Base-by-base conservation (phyloP, 2,888 invertebrate genomes). In the Zaprionus lineosus region DNA sequence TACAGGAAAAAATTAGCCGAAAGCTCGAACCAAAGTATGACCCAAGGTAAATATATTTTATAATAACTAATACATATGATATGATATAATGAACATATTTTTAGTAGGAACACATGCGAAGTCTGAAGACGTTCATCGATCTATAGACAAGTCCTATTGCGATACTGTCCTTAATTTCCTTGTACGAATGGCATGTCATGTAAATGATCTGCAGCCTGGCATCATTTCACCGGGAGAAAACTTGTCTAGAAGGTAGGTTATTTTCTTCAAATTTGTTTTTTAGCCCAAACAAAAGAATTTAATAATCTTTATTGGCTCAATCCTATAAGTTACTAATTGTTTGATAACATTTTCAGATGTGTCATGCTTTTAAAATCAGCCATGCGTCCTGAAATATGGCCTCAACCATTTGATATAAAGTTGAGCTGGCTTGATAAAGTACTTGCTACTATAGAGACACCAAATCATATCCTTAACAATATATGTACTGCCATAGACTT, bases 111-210 rank as follows among this genome's bases (percentile, higher is more conserved):
- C 44, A 62, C 63, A 50, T 28, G 36, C 77, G 1, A 92, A 92
- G 87, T 87, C 90, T 11, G 95, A 95, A 82, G 95, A 94, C 69
- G 92, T 93, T 0, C 93, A 92, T 57, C 95, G 96, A 82, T 96
- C 97, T 0, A 94, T 98, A 33, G 98, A 98, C 72, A 93, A 95
- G 62, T 92, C 93, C 2, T 97, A 97, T 84, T 96, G 96, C 4
- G 98, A 99, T 87, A 94, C 96, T 1, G 96, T 99, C 6, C 92
- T 98, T 19, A 98, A 98, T 89, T 95, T 97, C 83, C 91, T 99
- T 48, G 91, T 98, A 21, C 91, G 97, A 19, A 92, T 99, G 9
- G 98, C 98, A 0, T 98, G 98, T 86, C 97, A 98, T 92, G 93
- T 94, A 0, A 95, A 94, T 85, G 95, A 96, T 81, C 91, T 92